Percentiles rank a stretch among this genome's conserved stretches.
Conservation (phyloP, 2,113 vertebrate species). For the Phaethornis superciliosus region DNA sequence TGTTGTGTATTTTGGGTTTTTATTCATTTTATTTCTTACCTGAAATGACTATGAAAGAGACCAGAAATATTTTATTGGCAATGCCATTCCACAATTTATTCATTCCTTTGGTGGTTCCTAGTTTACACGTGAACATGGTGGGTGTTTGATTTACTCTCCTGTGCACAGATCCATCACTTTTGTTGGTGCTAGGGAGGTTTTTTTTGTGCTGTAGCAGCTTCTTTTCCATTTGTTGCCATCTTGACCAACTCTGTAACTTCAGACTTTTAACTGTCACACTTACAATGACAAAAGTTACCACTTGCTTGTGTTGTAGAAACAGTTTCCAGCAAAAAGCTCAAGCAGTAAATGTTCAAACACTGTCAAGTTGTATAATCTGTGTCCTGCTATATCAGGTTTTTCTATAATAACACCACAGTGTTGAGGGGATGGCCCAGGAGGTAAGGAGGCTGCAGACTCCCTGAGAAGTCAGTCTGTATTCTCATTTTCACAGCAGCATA, state of each 20-base stretch:
- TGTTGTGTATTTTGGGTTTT: not conserved
- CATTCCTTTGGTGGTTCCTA: rapidly evolving
- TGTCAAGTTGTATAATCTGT: not conserved
- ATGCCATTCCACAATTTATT: rapidly evolving
- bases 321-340: not conserved
- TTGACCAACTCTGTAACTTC: not conserved
- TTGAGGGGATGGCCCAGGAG: not conserved
- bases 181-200: not conserved
- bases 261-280: rapidly evolving
- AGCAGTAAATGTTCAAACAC: not conserved
- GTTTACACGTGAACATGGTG: rapidly evolving
- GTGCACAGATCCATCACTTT: rapidly evolving
- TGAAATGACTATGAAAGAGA: not conserved
- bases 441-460: not conserved
- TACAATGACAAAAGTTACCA: not conserved
- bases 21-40: rapidly evolving
- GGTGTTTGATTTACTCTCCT: rapidly evolving
- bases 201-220: not conserved
- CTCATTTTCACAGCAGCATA: not conserved
- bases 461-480: rapidly evolving
- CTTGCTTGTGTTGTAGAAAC: not conserved
- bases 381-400: not conserved
- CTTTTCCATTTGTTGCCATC: not conserved
- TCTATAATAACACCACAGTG: too few species aligned
- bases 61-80: rapidly evolving